Percentiles rank a stretch among this genome's conserved stretches.
Conservation (phyloP, 1,140 invertebrate genomes). For the Belonocnema kinseyi region DNA sequence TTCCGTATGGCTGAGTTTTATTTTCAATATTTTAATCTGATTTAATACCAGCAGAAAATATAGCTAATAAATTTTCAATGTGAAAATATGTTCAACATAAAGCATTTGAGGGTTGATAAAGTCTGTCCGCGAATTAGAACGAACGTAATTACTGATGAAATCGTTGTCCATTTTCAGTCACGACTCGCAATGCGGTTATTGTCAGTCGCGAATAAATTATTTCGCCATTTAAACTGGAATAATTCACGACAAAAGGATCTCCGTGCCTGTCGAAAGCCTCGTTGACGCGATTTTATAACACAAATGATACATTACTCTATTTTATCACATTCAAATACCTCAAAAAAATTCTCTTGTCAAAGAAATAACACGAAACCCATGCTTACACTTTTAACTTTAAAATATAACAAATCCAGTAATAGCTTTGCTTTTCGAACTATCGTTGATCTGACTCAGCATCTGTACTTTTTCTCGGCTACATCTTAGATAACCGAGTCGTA, state of each 20-base stretch:
- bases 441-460: not conserved
- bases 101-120: not conserved
- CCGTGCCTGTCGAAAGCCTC: not conserved
- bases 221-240: conserved; percentile 15
- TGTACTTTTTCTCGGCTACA: conserved; percentile 1
- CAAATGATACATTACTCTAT: conserved; percentile 24
- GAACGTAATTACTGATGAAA: conserved; percentile 25
- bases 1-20: not conserved
- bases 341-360: not conserved
- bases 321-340: conserved; percentile 13
- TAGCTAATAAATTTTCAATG: not conserved
- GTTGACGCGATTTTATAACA: conserved; percentile 17
- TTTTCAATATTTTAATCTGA: not conserved
- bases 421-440: conserved; percentile 20
- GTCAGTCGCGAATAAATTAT: conserved; percentile 23
- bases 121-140: not conserved
- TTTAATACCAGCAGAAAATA: not conserved
- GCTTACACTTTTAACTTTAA: not conserved
- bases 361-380: not conserved
- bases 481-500: conserved; percentile 17
- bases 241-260: conserved; percentile 11
- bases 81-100: not conserved
- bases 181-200: conserved; percentile 5
- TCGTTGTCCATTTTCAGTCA: conserved; percentile 15
- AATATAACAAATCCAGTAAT: not conserved